These are phyloP conservation scores for Tricholaema leucomelas DNA, from an alignment of 2,113 vertebrate species.

Conservation along the genomic window DNA sequence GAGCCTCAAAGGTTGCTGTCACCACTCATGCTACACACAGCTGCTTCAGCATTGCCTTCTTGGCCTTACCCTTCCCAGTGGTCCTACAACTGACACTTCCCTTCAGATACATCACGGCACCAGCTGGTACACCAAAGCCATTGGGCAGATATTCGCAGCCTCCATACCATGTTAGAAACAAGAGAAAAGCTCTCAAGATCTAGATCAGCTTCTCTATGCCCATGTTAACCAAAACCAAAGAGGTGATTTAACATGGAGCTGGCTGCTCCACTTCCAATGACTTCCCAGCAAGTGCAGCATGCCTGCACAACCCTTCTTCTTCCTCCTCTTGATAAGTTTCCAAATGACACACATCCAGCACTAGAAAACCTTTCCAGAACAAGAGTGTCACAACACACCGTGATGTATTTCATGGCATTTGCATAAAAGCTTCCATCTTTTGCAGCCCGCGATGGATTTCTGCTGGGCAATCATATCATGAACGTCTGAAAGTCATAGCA, in stretches of 20 bases:
- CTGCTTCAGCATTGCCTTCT: background rate
- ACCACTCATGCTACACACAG: background rate
- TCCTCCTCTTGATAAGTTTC: background rate
- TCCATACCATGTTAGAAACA: background rate
- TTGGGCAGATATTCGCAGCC: background rate
- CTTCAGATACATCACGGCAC: fast-evolving
- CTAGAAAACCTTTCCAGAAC: background rate
- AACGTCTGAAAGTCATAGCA: constrained; percentile 2
- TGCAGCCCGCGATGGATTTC: background rate
- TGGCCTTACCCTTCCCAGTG: background rate
- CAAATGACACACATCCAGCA: background rate
- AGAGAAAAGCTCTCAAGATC: background rate
- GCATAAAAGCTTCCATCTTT: constrained; percentile 37
- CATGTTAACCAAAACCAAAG: background rate
- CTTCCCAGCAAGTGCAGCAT: background rate
- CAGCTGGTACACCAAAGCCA: background rate
- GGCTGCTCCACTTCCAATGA: background rate
- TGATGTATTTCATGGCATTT: background rate
- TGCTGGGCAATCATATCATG: constrained; percentile 12
- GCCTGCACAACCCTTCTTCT: background rate
- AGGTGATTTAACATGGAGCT: background rate
- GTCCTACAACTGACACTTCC: background rate
- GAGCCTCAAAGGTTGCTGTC: background rate
- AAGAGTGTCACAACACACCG: fast-evolving
- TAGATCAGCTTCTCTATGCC: background rate